Evolutionary conservation across 2,888 invertebrate species (phyloP), one percentile per base, ranked within the genome.

Genomic region (Drosophila picticornis): DNA sequence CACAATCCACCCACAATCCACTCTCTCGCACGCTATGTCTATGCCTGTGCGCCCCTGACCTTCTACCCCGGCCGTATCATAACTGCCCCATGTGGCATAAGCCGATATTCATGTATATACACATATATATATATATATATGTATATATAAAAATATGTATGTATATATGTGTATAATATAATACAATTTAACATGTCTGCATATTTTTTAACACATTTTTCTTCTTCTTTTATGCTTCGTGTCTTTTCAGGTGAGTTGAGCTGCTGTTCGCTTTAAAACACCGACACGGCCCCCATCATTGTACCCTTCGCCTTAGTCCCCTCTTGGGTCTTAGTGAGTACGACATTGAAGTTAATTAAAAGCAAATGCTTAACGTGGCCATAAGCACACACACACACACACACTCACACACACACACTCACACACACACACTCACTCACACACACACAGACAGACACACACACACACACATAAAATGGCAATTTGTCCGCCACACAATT

Each of bases 181-280:
- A 83, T 81, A 68, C 74, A 81, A 81, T 85, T 83, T 81, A 79
- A 86, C 81, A 71, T 83, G 81, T 77, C 83, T 85, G 79, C 79
- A 36, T 64, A 73, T 70, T 76, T 80, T 71, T 66, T 83, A 86
- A 61, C 80, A 80, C 69, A 67, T 76, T 71, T 57, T 55, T 56
- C 27, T 48, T 40, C 40, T 50, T 40, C 34, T 55, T 56, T 51
- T 29, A n/a, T 48, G 46, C 58, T 40, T n/a, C 55, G 52, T 81
- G 32, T 81, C 62, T 69, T 79, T 76, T 43, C 81, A 81, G 81
- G 81, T 81, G 77, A 81, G 81, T 81, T 80, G 64, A 60, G 57
- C 53, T 51, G 75, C 38, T 29, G n/a, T 59, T 50, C 19, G 22
- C 4, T 58, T 53, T 40, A 19, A 38, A 51, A 46, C 40, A 46